These are phyloP conservation scores for Chaetorhynchus papuensis DNA, from an alignment of 2,113 vertebrate genomes.

Conservation along the genomic window DNA sequence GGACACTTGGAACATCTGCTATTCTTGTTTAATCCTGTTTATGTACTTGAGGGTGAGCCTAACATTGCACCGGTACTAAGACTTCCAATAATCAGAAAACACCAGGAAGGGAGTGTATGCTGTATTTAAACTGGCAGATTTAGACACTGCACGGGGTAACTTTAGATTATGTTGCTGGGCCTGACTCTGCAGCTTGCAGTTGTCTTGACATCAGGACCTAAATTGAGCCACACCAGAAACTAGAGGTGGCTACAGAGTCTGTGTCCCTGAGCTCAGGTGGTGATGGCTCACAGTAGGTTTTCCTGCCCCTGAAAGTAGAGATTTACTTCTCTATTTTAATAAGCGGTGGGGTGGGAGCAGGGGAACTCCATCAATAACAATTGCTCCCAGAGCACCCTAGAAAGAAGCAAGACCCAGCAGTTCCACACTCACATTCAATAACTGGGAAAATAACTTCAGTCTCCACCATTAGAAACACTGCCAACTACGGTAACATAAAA, in stretches of 20 bases:
- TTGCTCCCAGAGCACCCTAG: background rate
- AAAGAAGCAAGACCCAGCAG: background rate
- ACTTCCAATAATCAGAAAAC: background rate
- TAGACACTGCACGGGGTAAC: background rate
- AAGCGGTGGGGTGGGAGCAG: background rate
- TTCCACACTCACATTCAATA: background rate
- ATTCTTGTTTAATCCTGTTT: background rate
- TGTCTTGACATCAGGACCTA: background rate
- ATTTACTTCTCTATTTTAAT: background rate
- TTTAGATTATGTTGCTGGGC: background rate
- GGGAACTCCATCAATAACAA: background rate
- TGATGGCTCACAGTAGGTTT: background rate
- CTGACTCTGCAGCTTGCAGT: background rate
- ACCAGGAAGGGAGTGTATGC: background rate
- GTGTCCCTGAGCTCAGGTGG: background rate
- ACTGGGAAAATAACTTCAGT: constrained; percentile 7
- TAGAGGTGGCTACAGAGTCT: background rate
- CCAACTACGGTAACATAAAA: constrained; percentile 21
- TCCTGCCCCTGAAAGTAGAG: background rate
- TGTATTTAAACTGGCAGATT: background rate
- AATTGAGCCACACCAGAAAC: background rate
- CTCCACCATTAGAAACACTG: background rate
- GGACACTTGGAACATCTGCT: background rate
- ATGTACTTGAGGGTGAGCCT: background rate
- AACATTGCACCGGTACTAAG: background rate